Conservation (phyloP, 2,113 vertebrate genomes). For the Corydoras maculifer region DNA sequence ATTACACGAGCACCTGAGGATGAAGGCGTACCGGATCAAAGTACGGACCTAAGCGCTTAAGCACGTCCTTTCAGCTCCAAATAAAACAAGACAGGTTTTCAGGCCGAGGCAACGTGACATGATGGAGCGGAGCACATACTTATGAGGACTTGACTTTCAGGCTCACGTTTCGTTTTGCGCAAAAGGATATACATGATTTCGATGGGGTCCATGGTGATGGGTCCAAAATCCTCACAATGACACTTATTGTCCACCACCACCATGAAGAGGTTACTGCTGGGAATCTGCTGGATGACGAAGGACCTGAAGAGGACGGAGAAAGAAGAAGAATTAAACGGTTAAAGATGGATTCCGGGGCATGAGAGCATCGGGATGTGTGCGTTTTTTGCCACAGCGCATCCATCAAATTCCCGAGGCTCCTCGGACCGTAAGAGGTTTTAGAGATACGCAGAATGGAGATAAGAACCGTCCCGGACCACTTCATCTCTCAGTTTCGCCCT, state of each 20-base stretch:
- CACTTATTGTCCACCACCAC: constrained; percentile 95
- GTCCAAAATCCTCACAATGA: constrained; percentile 77
- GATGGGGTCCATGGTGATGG: constrained; percentile 93
- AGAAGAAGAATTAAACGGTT: neutral
- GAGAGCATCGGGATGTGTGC: neutral
- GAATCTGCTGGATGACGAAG: constrained; percentile 98
- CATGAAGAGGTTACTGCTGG: constrained; percentile 98
- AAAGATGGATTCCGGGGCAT: too few relatives aligned
- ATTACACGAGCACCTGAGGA: too few relatives aligned
- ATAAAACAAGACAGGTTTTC: constrained; percentile 1
- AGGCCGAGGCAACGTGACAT: neutral
- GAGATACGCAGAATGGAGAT: constrained; percentile 10
- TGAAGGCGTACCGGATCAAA: too few relatives aligned
- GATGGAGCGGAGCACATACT: too few relatives aligned
- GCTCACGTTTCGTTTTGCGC: neutral
- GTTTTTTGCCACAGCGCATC: constrained; percentile 16
- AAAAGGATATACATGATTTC: constrained; percentile 99
- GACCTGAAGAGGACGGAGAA: constrained; percentile 68
- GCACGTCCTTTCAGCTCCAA: neutral
- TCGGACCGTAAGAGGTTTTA: constrained; percentile 1
- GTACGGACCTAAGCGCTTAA: too few relatives aligned
- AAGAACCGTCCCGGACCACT: constrained; percentile 3
- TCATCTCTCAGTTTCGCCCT: neutral
- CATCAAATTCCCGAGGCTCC: neutral
- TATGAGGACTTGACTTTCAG: too few relatives aligned